Evolutionary conservation across 1,140 invertebrate species (phyloP).

Genomic region (Orius insidiosus): DNA sequence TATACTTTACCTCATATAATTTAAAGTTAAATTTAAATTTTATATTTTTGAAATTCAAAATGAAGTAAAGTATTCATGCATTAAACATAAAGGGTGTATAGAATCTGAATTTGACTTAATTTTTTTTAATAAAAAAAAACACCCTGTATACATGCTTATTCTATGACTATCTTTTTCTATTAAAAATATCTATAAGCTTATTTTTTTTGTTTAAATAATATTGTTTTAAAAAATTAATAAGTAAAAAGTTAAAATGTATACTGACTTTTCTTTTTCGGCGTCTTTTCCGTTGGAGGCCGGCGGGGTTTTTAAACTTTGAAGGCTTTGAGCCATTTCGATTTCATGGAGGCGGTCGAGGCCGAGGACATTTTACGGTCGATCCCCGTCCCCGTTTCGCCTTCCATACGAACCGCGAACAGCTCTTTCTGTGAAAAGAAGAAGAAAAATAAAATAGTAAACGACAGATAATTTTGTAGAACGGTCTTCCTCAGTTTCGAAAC

Average conservation of each 20-base stretch:
- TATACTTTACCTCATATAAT: too few relatives aligned
- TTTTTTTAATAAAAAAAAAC: too few relatives aligned
- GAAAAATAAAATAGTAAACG: too few relatives aligned
- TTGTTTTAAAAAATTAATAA: slow-evolving; percentile 8
- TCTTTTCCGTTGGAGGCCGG: slow-evolving; percentile 33
- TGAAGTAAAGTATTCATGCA: too few relatives aligned
- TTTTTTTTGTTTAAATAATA: too few relatives aligned
- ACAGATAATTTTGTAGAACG: too few relatives aligned
- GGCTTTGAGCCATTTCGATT: slow-evolving; percentile 94
- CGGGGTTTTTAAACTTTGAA: slow-evolving; percentile 82
- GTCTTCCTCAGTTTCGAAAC: too few relatives aligned
- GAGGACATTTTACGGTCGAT: slow-evolving; percentile 71
- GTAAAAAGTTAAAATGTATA: slow-evolving; percentile 15
- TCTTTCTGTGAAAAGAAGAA: slow-evolving; percentile 57
- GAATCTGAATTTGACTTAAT: too few relatives aligned
- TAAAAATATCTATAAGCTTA: background rate
- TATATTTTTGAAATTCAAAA: too few relatives aligned
- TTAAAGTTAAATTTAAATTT: too few relatives aligned
- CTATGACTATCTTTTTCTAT: background rate
- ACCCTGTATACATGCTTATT: background rate
- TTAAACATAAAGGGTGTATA: too few relatives aligned
- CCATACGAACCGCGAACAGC: slow-evolving; percentile 58
- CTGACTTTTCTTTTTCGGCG: slow-evolving; percentile 43
- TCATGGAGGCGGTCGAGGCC: slow-evolving; percentile 74
- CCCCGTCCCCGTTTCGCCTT: slow-evolving; percentile 31